Conservation (phyloP, 2,797 vertebrate genomes). For the Salarias fasciatus region DNA sequence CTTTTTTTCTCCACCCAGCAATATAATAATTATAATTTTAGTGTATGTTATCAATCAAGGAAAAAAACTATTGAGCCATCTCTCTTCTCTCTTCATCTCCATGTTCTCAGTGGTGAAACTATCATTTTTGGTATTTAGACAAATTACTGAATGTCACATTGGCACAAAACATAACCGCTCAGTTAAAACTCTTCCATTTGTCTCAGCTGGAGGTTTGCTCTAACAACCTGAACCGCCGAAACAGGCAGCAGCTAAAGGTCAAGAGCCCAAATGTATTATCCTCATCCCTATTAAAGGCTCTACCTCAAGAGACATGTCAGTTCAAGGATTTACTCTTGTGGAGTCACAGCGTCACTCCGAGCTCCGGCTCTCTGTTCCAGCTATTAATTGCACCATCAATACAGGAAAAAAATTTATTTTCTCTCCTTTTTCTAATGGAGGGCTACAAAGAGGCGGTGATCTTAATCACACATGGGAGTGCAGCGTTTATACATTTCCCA, state of each 20-base stretch:
- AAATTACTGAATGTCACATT: background rate
- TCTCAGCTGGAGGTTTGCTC: background rate
- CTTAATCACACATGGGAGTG: constrained; percentile 5
- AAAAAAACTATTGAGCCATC: background rate
- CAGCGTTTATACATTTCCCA: constrained; percentile 23
- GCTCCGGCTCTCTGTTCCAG: background rate
- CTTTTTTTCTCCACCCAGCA: background rate
- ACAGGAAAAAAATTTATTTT: background rate
- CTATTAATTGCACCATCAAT: constrained; percentile 12
- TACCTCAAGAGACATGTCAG: background rate
- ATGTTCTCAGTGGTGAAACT: background rate
- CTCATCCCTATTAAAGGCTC: background rate
- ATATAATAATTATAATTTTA: background rate
- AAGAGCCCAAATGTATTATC: background rate
- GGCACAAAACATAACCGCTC: background rate
- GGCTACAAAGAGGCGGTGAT: constrained; percentile 1
- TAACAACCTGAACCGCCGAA: background rate
- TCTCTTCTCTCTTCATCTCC: background rate
- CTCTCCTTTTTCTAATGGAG: constrained; percentile 4
- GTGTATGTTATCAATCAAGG: background rate
- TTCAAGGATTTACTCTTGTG: background rate
- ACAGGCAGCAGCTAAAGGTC: constrained; percentile 12
- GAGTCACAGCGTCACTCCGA: background rate
- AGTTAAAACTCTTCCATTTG: background rate
- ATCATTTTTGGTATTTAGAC: background rate